Conservation (phyloP, 1,140 invertebrate species). For the Holotrichia oblita region DNA sequence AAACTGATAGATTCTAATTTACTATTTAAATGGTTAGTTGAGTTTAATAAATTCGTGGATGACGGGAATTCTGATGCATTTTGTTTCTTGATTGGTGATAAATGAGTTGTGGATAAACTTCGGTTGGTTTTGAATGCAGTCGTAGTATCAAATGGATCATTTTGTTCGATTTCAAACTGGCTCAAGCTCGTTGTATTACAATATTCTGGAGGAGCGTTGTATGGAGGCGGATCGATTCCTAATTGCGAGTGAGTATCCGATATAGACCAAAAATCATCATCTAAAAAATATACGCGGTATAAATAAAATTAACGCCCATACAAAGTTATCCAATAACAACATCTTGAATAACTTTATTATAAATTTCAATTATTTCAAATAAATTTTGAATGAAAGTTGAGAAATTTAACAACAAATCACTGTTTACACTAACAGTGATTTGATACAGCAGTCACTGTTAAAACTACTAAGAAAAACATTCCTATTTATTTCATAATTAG, state of each 20-base stretch:
- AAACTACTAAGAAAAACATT: too few species aligned
- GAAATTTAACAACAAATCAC: too few species aligned
- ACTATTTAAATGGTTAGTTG: conserved; percentile 24
- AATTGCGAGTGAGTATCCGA: not conserved
- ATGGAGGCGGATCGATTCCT: conserved; percentile 60
- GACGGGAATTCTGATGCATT: not conserved
- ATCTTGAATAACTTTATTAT: too few species aligned
- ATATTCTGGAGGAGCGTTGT: conserved; percentile 64
- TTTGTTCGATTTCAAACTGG: conserved; percentile 37
- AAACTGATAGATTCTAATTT: not conserved
- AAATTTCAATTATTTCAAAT: too few species aligned
- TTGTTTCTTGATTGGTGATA: conserved; percentile 12
- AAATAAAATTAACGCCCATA: not conserved
- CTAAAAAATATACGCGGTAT: not conserved
- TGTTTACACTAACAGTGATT: too few species aligned
- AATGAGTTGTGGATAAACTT: conserved; percentile 30
- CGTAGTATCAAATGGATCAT: conserved; percentile 73
- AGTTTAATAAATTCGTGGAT: not conserved
- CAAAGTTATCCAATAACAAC: too few species aligned
- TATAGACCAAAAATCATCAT: not conserved
- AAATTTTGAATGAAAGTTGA: too few species aligned
- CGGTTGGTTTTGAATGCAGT: conserved; percentile 49
- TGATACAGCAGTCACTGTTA: not conserved
- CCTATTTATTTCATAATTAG: too few species aligned
- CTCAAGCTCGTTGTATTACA: conserved; percentile 56